Conservation (phyloP, 2,113 vertebrate species). For the Mirounga angustirostris region DNA sequence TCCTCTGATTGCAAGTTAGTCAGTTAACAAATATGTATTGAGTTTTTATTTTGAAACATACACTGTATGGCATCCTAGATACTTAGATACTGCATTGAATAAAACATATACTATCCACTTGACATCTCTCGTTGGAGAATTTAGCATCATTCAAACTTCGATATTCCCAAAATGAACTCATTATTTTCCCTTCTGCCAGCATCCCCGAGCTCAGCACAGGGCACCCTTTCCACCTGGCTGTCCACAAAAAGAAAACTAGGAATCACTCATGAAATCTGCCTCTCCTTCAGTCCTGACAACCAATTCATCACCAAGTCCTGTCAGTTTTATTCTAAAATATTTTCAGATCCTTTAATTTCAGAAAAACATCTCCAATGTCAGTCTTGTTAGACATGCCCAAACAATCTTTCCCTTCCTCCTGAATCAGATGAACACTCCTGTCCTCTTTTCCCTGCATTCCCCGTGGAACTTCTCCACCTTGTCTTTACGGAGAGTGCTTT, state of each 20-base stretch:
- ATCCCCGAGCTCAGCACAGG: background rate
- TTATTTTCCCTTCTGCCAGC: background rate
- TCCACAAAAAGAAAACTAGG: background rate
- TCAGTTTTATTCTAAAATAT: background rate
- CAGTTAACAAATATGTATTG: background rate
- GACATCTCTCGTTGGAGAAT: background rate
- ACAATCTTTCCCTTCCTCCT: background rate
- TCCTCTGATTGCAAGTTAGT: background rate
- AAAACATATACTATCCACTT: background rate
- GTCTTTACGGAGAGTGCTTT: background rate
- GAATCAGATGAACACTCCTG: background rate
- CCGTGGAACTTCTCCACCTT: background rate
- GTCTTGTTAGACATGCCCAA: background rate
- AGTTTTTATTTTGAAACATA: background rate
- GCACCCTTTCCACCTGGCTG: background rate
- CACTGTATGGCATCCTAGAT: background rate
- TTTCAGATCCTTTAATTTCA: background rate
- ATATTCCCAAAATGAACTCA: background rate
- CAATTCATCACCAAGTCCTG: background rate
- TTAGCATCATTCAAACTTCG: background rate
- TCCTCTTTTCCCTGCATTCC: rapidly evolving
- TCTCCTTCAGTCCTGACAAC: background rate
- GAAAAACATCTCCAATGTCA: background rate
- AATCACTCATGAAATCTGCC: background rate
- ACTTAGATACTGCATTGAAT: background rate